These are phyloP conservation scores for Notiomystis cincta DNA, from an alignment of 2,113 vertebrate genomes.

Conservation along the genomic window DNA sequence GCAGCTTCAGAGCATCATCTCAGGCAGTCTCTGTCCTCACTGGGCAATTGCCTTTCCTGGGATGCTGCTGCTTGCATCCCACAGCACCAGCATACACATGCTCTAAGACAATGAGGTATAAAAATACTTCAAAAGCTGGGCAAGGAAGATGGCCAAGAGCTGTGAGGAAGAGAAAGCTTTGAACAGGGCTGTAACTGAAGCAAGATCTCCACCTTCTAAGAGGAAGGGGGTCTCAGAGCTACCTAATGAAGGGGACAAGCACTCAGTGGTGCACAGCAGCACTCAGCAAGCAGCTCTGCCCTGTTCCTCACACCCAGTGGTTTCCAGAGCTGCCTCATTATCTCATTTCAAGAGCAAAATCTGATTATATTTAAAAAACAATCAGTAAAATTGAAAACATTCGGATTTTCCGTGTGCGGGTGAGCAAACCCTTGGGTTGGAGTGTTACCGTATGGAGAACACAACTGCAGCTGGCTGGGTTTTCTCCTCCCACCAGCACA, in stretches of 20 bases:
- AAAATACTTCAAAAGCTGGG: background rate
- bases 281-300: background rate
- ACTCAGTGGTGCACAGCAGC: background rate
- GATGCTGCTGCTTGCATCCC: background rate
- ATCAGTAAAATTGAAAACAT: background rate
- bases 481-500: background rate
- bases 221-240: background rate
- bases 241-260: background rate
- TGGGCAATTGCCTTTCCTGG: background rate
- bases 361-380: background rate
- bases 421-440: background rate
- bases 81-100: background rate
- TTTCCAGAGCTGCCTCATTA: conserved; percentile 13
- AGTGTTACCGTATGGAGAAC: rapidly evolving
- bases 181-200: background rate
- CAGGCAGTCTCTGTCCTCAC: background rate
- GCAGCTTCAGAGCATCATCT: background rate
- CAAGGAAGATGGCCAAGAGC: background rate
- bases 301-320: background rate
- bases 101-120: background rate
- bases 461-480: background rate
- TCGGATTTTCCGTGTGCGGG: background rate
- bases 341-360: conserved; percentile 31
- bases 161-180: background rate
- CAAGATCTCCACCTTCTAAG: background rate